Conservation (phyloP, 2,888 invertebrate species). For the Scaptomyza caliginosa region DNA sequence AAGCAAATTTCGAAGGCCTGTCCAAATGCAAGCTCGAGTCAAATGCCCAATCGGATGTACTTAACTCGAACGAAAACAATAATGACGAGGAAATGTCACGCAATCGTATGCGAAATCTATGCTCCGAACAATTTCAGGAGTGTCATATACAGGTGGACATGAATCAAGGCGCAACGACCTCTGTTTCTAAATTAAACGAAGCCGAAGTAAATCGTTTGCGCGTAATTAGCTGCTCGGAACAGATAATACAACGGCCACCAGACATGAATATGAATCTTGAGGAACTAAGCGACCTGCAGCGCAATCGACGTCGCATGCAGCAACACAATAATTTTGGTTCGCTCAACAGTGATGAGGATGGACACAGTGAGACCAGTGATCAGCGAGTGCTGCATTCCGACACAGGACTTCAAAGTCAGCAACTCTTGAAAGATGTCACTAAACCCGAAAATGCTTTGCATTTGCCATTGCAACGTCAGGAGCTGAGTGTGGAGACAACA, state of each 20-base stretch:
- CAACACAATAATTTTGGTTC: slow-evolving; percentile 74
- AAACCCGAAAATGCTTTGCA: slow-evolving; percentile 20
- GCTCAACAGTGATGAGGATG: slow-evolving; percentile 55
- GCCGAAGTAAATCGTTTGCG: slow-evolving; percentile 86
- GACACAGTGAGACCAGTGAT: slow-evolving; percentile 41
- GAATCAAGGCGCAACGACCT: neutral
- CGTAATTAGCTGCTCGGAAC: slow-evolving; percentile 38
- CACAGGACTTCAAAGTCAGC: slow-evolving; percentile 11
- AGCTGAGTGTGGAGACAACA: slow-evolving; percentile 27
- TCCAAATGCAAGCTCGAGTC: neutral
- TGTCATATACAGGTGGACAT: slow-evolving; percentile 30
- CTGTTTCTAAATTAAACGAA: slow-evolving; percentile 70
- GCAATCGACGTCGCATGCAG: slow-evolving; percentile 82
- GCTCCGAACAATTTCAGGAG: slow-evolving; percentile 48
- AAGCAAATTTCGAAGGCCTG: slow-evolving; percentile 1
- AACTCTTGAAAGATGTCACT: slow-evolving; percentile 28
- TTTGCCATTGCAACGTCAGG: slow-evolving; percentile 47
- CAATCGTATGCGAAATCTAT: slow-evolving; percentile 66
- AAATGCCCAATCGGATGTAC: slow-evolving; percentile 68
- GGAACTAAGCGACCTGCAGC: slow-evolving; percentile 80
- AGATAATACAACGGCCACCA: slow-evolving; percentile 56
- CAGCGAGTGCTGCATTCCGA: slow-evolving; percentile 47
- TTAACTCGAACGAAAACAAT: slow-evolving; percentile 77
- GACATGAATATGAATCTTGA: slow-evolving; percentile 75
- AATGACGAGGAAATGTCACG: slow-evolving; percentile 52